phyloP scores from a whole-genome alignment of 2,113 vertebrate species.

The Chaetorhynchus papuensis region DNA sequence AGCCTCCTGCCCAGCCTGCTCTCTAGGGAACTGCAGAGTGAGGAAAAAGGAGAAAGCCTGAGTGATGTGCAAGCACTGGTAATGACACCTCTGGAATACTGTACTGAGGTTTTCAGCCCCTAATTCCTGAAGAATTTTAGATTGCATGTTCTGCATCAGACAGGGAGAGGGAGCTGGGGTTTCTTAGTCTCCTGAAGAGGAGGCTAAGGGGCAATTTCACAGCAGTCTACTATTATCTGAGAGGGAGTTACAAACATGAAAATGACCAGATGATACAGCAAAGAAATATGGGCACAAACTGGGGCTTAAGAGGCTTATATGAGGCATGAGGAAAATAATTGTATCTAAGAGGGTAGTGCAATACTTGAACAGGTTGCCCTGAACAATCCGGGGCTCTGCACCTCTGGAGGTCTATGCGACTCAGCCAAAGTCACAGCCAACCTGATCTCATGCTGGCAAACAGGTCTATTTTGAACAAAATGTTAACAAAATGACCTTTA shows the following conservation, averaged over 20 bases:
- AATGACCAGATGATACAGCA: background rate
- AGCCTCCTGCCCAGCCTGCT: background rate
- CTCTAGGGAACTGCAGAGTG: rapidly evolving
- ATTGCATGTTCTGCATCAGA: background rate
- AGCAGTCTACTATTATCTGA: background rate
- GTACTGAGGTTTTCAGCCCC: background rate
- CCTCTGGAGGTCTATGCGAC: background rate
- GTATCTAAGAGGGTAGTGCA: background rate
- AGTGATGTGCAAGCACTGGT: background rate
- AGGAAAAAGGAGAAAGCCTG: background rate
- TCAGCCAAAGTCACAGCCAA: background rate
- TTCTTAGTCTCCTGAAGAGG: background rate
- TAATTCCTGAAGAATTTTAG: background rate
- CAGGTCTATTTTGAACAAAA: background rate
- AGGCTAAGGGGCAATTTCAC: background rate
- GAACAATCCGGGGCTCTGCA: background rate
- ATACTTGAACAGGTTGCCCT: rapidly evolving
- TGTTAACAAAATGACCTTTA: background rate
- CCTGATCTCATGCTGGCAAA: background rate
- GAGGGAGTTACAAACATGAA: background rate
- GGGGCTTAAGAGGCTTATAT: background rate
- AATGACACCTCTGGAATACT: background rate
- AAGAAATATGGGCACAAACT: background rate
- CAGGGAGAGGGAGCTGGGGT: background rate
- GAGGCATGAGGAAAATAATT: background rate